phyloP scores from a whole-genome alignment of 2,888 invertebrate genomes.

The Sarcophaga rosellei region DNA sequence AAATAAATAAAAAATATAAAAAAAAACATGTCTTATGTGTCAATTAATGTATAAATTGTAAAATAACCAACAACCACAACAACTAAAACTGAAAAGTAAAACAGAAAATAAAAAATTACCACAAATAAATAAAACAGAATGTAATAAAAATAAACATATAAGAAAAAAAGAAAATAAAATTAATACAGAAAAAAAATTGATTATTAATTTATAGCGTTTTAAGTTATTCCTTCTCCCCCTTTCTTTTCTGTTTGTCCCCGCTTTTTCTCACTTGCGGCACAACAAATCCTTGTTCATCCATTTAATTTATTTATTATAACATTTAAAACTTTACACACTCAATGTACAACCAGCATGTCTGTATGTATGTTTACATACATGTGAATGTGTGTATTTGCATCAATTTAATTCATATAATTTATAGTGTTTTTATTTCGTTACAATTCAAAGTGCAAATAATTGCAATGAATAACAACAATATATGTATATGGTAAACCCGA shows the following conservation, averaged over 20 bases:
- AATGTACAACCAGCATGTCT: too few species aligned
- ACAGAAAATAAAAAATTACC: slow-evolving; percentile 30
- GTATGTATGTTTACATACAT: too few species aligned
- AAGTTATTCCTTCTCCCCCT: slow-evolving; percentile 2
- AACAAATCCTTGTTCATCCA: slow-evolving; percentile 13
- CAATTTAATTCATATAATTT: too few species aligned
- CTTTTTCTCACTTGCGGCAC: background rate
- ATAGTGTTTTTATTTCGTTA: too few species aligned
- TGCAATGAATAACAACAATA: too few species aligned
- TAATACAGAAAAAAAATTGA: slow-evolving; percentile 42
- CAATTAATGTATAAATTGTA: slow-evolving; percentile 69
- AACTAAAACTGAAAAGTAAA: slow-evolving; percentile 14
- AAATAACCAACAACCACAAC: slow-evolving; percentile 29
- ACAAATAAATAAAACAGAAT: slow-evolving; percentile 43
- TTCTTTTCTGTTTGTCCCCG: background rate
- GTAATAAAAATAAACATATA: slow-evolving; percentile 52
- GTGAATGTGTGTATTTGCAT: too few species aligned
- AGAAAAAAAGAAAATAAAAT: background rate
- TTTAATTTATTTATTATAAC: slow-evolving; percentile 18
- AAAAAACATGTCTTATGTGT: slow-evolving; percentile 66
- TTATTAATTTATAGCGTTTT: slow-evolving; percentile 55
- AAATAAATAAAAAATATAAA: background rate
- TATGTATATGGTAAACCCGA: too few species aligned
- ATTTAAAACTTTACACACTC: too few species aligned
- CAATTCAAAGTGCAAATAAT: too few species aligned